Conservation (phyloP, 1,140 invertebrate species). For the Procambarus clarkii region DNA sequence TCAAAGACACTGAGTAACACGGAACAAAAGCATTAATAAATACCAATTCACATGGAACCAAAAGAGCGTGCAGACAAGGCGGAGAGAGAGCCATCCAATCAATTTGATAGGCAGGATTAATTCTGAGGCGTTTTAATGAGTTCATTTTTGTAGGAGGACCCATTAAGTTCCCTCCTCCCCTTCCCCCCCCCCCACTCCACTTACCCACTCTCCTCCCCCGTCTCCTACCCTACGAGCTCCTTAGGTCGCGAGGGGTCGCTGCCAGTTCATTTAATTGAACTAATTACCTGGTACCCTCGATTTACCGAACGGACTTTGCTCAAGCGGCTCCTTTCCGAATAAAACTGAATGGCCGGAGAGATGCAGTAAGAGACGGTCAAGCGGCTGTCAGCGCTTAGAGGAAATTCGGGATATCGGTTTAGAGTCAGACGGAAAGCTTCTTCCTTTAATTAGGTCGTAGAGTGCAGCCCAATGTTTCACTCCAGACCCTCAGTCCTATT, state of each 20-base stretch:
- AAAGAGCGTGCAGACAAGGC: too few species aligned
- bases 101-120: conserved; percentile 52
- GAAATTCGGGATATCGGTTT: not conserved
- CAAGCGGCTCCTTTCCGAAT: conserved; percentile 4
- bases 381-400: not conserved
- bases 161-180: conserved; percentile 40
- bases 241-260: conserved; percentile 5
- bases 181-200: not conserved
- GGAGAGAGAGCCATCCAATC: not conserved
- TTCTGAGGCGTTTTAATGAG: conserved; percentile 44
- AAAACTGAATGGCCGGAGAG: not conserved
- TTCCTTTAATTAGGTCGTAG: not conserved
- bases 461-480: not conserved
- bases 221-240: not conserved
- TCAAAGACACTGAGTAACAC: too few species aligned
- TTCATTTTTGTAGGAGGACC: conserved; percentile 48
- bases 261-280: conserved; percentile 56
- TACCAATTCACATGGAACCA: too few species aligned
- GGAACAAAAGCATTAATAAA: too few species aligned
- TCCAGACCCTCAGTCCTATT: not conserved
- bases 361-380: not conserved
- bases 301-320: conserved; percentile 34
- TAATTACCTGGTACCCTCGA: conserved; percentile 40
- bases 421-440: not conserved
- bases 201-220: not conserved